Base-by-base conservation (phyloP, 1,140 invertebrate genomes). In the Drosophila leontia region DNA sequence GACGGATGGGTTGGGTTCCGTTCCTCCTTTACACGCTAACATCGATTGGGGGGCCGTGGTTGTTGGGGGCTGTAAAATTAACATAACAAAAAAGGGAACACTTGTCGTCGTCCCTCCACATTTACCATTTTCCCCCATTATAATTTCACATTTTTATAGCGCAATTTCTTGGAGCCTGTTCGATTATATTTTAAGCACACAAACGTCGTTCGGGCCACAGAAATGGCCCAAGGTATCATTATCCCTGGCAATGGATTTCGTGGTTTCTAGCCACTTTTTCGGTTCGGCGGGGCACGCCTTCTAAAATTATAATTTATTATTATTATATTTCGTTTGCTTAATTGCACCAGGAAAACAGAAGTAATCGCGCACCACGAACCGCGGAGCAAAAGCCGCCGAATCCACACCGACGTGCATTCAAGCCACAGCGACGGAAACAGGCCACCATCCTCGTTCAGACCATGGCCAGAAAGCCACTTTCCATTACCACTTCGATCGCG, bases 261-360 rank as follows among this genome's bases (percentile, higher is more conserved):
- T 26, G 37, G 32, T 48, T 26, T 37, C 39, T 47, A 32, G 45
- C 12, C 47, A 7, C 7, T 41, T 42, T 62, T 65, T 37, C 47
- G 35, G 19, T 23, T 57, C 41, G 50, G 42, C 29, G 50, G 45
- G 75, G 67, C 76, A 75, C 83, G 83, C 80, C 81, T 91, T 91
- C 82, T 91, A 92, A 92, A 92, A 92, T 92, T 92, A 92, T 92
- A 92, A 92, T 91, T 92, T 92, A 92, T 92, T 92, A 92, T 92
- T 92, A 92, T 92, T 92, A 91, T 92, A 92, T 92, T 91, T 86
- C 91, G 80, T 82, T 92, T 92, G 91, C 88, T 91, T 91, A 92
- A 92, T 92, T 92, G 78, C 88, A 92, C 84, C 88, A 92, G 91
- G 91, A 84, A 85, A 81, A 69, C 91, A 92, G 91, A 85, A 85